These are phyloP conservation scores for Pterostichus madidus DNA, from an alignment of 2,888 invertebrate genomes.

Conservation along the genomic window DNA sequence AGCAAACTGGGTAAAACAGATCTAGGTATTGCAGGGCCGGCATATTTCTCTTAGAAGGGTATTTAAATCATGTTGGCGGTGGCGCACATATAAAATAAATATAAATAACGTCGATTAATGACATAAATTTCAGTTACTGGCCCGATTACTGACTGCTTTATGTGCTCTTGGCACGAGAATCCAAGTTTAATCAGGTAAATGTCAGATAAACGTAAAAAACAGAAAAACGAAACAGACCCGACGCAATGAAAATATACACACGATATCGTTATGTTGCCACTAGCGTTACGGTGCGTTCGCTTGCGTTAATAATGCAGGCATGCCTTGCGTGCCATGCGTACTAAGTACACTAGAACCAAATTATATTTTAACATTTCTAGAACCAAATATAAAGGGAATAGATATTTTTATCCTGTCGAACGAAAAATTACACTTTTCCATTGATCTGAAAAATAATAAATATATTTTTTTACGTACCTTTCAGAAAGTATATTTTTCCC, in stretches of 20 bases:
- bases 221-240: conserved; percentile 40
- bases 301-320: conserved; percentile 18
- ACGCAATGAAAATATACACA: conserved; percentile 52
- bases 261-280: conserved; percentile 8
- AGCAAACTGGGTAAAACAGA: conserved; percentile 24
- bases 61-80: conserved; percentile 38
- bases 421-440: too few relatives aligned
- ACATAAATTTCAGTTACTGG: conserved; percentile 64
- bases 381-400: too few relatives aligned
- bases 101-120: conserved; percentile 64
- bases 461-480: too few relatives aligned
- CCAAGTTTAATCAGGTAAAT: conserved; percentile 65
- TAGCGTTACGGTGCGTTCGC: conserved; percentile 1
- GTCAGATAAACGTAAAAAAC: conserved; percentile 59
- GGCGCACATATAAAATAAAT: conserved; percentile 53
- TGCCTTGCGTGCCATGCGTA: background rate
- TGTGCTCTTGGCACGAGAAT: conserved; percentile 56
- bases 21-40: background rate
- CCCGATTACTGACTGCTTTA: conserved; percentile 60
- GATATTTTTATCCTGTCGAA: too few relatives aligned
- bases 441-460: too few relatives aligned
- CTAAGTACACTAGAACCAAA: too few relatives aligned
- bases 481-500: too few relatives aligned
- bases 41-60: background rate
- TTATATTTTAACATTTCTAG: too few relatives aligned